Base-by-base conservation (phyloP, 1,140 invertebrate genomes). In the Drosophila teissieri region DNA sequence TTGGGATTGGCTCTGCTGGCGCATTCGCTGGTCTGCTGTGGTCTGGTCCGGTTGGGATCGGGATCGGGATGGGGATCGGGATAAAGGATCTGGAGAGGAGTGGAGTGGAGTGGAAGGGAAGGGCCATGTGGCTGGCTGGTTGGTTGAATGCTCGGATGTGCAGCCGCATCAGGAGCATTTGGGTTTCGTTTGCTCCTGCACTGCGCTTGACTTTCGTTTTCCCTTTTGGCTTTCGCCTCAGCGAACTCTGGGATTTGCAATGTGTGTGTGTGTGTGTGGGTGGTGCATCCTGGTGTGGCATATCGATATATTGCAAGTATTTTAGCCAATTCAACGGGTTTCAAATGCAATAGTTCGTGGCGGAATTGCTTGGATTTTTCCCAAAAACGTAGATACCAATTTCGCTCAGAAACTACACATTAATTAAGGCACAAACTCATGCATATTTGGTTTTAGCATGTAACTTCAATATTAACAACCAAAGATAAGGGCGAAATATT, bases 81-180 rank as follows among this genome's bases (percentile, higher is more conserved):
- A 3, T 31, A 7, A n/a, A 48, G 54, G 54, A 39, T 49, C 63
- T 56, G 63, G 52, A 42, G 34, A 19, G 22, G 46, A 54, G 65
- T 24, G n/a, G 53, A 7, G 8, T 7, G 6, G 27, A 8, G 6
- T 27, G 27, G 6, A 27, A 27, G 27, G 27, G 39, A n/a, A n/a
- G n/a, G n/a, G n/a, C 55, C 8, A 36, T 49, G 64, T 45, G 60
- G 60, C 34, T 14, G 40, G 15, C 39, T 46, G 5, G 44, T 6
- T 7, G 19, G 44, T 46, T 46, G 44, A 19, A 46, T 24, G 12
- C 11, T 4, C 22, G 19, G 45, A 48, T 48, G 45, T 67, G 68
- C 70, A 65, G 75, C 68, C 79, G 79, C 63, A 63, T 76, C 81
- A 80, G 81, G 53, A 82, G 69, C 79, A 70, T 72, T 70, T 86